Conservation (phyloP, 2,888 invertebrate species). For the Drosophila basisetae region DNA sequence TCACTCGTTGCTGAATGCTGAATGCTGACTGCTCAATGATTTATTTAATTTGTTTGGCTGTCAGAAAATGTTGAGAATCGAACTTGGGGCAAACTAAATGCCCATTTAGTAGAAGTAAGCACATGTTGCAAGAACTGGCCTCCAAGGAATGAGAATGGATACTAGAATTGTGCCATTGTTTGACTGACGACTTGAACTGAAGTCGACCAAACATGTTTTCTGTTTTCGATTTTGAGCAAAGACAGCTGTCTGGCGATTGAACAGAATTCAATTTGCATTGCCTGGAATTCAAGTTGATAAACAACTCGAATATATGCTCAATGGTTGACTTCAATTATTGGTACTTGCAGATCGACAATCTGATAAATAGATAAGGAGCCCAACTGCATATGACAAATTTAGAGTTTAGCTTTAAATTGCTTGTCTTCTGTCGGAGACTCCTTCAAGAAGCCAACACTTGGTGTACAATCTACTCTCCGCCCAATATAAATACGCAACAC, state of each 20-base stretch:
- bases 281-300: neutral
- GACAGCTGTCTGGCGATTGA: slow-evolving; percentile 4
- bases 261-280: slow-evolving; percentile 1
- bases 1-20: neutral
- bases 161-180: neutral
- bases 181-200: neutral
- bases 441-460: neutral
- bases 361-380: too few relatives aligned
- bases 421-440: neutral
- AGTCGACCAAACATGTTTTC: neutral
- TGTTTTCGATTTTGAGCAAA: neutral
- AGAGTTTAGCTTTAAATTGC: neutral
- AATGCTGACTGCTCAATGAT: neutral
- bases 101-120: neutral
- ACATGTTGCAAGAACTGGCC: neutral
- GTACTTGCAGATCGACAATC: neutral
- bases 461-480: neutral
- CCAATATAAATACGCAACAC: neutral
- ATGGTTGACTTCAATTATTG: neutral
- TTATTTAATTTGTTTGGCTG: neutral
- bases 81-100: neutral
- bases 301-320: neutral
- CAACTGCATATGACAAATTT: neutral
- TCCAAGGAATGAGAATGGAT: neutral
- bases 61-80: neutral